These are phyloP conservation scores for Chaunax sp. DNA, from an alignment of 2,797 vertebrate species.

Conservation along the genomic window DNA sequence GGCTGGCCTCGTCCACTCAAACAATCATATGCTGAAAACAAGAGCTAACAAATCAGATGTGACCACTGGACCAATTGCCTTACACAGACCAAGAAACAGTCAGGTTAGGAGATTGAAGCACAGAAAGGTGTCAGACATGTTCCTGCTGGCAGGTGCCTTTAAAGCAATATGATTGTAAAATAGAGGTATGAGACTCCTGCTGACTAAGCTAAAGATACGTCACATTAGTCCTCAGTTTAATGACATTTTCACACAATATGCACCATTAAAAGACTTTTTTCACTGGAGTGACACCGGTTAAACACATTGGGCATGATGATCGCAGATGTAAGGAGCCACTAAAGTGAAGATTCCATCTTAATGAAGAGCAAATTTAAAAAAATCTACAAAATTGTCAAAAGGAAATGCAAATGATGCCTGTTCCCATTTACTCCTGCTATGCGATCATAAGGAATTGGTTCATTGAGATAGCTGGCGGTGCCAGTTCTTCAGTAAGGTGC, in stretches of 20 bases:
- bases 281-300: background rate
- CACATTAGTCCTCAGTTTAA: conserved; percentile 33
- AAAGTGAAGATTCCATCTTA: too few species aligned
- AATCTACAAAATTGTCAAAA: too few species aligned
- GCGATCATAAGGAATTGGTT: too few species aligned
- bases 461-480: too few species aligned
- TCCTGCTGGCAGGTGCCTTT: conserved; percentile 1
- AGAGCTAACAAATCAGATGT: background rate
- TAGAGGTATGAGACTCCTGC: conserved; percentile 6
- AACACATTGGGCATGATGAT: background rate
- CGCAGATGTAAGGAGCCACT: background rate
- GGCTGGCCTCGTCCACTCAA: background rate
- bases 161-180: background rate
- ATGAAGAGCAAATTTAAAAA: too few species aligned
- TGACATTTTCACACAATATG: background rate
- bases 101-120: background rate
- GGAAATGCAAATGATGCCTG: too few species aligned
- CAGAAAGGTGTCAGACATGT: conserved; percentile 7
- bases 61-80: background rate
- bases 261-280: background rate
- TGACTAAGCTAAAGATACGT: conserved; percentile 20
- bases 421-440: too few species aligned
- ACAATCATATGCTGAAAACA: conserved; percentile 2
- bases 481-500: too few species aligned
- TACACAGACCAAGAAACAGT: conserved; percentile 3